Conservation (phyloP, 2,113 vertebrate genomes). For the Cavia porcellus region DNA sequence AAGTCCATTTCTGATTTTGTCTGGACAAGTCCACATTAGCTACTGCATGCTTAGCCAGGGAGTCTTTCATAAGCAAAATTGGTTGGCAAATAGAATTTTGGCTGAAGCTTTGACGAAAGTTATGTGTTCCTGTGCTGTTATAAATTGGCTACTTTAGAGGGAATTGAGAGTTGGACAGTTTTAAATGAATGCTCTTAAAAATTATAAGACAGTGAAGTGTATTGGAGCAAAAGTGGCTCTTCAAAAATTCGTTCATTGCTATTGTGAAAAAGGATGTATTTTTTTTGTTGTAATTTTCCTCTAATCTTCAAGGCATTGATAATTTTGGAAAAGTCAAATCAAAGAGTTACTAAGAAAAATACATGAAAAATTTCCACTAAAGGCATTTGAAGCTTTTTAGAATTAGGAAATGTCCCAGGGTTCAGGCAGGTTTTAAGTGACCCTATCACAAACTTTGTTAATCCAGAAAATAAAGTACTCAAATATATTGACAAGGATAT, state of each 20-base stretch:
- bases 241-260: not conserved
- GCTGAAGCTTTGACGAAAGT: not conserved
- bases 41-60: constrained; percentile 46
- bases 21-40: constrained; percentile 62
- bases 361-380: not conserved
- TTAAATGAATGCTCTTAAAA: constrained; percentile 6
- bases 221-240: not conserved
- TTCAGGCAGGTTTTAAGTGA: not conserved
- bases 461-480: not conserved
- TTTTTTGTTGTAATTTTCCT: not conserved
- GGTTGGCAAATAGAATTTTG: constrained; percentile 32
- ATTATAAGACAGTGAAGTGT: not conserved
- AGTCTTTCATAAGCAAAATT: constrained; percentile 66
- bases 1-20: constrained; percentile 67
- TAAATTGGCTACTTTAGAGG: not conserved
- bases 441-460: not conserved
- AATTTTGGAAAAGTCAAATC: constrained; percentile 28
- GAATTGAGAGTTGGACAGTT: constrained; percentile 24
- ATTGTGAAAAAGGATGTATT: not conserved
- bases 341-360: constrained; percentile 25
- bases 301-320: not conserved
- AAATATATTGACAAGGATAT: not conserved
- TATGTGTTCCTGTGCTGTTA: constrained; percentile 27
- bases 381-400: not conserved
- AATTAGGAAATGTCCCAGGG: not conserved